These are phyloP conservation scores for Muscicapa striata DNA, from an alignment of 2,797 vertebrate species.

Conservation along the genomic window DNA sequence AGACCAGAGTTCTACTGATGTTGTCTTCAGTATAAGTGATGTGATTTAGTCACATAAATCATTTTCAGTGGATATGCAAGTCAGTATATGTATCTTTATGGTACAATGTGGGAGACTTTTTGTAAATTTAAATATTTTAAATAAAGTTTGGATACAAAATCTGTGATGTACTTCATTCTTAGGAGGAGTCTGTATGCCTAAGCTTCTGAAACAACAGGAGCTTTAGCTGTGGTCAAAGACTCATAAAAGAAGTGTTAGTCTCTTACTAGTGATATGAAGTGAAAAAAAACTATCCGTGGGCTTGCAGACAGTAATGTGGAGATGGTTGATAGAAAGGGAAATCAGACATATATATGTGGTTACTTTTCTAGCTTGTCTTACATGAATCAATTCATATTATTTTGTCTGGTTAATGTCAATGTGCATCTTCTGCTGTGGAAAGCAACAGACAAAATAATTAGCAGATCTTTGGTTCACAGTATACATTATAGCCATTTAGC, in stretches of 20 bases:
- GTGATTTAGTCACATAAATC: background rate
- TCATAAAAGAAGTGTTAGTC: background rate
- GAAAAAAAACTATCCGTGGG: background rate
- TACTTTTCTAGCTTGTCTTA: background rate
- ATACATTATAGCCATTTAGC: background rate
- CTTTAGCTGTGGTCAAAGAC: background rate
- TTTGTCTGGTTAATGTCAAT: background rate
- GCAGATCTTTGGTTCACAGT: background rate
- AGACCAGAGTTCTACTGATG: background rate
- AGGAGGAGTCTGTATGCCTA: background rate
- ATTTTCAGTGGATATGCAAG: background rate
- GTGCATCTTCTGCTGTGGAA: background rate
- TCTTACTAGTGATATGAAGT: background rate
- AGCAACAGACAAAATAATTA: background rate
- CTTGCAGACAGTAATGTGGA: background rate
- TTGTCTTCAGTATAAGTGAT: background rate
- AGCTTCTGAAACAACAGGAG: background rate
- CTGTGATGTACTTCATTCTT: background rate
- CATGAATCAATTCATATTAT: background rate
- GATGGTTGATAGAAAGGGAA: background rate
- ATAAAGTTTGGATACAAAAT: background rate
- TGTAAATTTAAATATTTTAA: background rate
- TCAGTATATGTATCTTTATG: background rate
- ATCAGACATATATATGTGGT: background rate
- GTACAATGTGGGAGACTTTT: background rate